Conservation (phyloP, 2,113 vertebrate genomes). For the Lepus timidus region DNA sequence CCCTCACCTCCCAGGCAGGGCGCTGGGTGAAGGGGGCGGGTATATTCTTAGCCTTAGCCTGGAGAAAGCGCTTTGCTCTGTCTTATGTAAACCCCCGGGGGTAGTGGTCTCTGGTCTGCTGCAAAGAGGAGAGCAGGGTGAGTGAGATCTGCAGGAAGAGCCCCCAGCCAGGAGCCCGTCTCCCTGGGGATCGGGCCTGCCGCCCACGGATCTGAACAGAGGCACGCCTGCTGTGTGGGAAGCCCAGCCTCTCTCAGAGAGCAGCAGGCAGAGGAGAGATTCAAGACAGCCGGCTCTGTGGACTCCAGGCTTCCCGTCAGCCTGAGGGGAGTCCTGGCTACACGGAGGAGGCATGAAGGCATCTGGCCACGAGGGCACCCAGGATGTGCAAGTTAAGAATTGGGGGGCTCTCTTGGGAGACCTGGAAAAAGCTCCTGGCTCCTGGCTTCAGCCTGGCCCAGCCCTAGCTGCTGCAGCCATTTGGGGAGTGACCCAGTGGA, state of each 20-base stretch:
- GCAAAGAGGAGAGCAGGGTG: conserved; percentile 23
- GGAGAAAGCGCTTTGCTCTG: conserved; percentile 63
- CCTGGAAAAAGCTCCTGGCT: too few species aligned
- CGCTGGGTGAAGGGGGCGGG: conserved; percentile 50
- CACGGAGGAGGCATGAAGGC: neutral
- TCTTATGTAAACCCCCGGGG: conserved; percentile 63
- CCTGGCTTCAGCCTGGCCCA: too few species aligned
- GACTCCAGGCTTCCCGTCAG: neutral
- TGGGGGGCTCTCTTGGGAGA: too few species aligned
- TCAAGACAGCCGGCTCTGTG: neutral
- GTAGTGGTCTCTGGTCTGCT: conserved; percentile 39
- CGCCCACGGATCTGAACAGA: neutral
- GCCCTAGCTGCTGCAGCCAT: too few species aligned
- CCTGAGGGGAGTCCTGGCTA: too few species aligned
- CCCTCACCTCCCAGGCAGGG: conserved; percentile 65
- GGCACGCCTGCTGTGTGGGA: neutral
- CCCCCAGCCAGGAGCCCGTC: neutral
- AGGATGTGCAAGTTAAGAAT: neutral
- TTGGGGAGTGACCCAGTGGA: too few species aligned
- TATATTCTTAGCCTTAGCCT: conserved; percentile 76
- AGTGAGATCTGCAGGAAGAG: conserved; percentile 32
- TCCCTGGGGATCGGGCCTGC: neutral
- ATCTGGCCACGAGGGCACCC: neutral
- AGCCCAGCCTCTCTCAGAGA: neutral
- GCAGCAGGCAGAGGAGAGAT: neutral